These are phyloP conservation scores for Smutsia gigantea DNA, from an alignment of 2,797 vertebrate genomes.

Conservation along the genomic window DNA sequence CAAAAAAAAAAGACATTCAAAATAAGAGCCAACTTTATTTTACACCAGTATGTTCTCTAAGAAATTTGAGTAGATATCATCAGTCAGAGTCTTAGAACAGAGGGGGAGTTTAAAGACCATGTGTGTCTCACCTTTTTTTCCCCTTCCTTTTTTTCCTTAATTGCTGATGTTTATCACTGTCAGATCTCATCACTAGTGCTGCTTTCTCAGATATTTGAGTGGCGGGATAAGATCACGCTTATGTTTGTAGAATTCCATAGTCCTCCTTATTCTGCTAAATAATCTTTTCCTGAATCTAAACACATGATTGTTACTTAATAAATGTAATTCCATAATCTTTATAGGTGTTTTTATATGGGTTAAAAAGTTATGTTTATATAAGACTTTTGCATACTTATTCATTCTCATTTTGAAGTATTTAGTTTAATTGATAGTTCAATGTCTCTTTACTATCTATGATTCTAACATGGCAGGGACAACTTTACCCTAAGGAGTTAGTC, in stretches of 20 bases:
- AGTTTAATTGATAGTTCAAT: not conserved
- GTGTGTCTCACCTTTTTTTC: not conserved
- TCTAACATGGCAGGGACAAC: not conserved
- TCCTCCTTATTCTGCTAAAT: not conserved
- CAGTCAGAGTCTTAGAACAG: not conserved
- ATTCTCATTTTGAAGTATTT: not conserved
- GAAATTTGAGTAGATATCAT: not conserved
- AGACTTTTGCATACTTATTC: not conserved
- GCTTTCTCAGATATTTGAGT: not conserved
- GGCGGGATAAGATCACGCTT: not conserved
- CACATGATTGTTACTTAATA: not conserved
- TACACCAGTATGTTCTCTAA: not conserved
- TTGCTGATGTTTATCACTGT: not conserved
- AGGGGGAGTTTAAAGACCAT: not conserved
- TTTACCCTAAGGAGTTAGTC: not conserved
- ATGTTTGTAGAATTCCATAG: not conserved
- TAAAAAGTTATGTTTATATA: not conserved
- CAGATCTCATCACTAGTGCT: not conserved
- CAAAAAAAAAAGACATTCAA: conserved; percentile 26
- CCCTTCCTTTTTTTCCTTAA: not conserved
- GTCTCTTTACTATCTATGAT: not conserved
- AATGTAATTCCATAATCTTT: not conserved
- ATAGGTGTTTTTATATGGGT: not conserved
- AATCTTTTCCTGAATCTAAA: not conserved
- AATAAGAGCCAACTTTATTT: not conserved